A percentile compares a stretch with the other conserved stretches of the same genome.
These are phyloP conservation scores for Pseudomyrmex concolor DNA, from an alignment of 1,140 invertebrate genomes.

Conservation along the genomic window DNA sequence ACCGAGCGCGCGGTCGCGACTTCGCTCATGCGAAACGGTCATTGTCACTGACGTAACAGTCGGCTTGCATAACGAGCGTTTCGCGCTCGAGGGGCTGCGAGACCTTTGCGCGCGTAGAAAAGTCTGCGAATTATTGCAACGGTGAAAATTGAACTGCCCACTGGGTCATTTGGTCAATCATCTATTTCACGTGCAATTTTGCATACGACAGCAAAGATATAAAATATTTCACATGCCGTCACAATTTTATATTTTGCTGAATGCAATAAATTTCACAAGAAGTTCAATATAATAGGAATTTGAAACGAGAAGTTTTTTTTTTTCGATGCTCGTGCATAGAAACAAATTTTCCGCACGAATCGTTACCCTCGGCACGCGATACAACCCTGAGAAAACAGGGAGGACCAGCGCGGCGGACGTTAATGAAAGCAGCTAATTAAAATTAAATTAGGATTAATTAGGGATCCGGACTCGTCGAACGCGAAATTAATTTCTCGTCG, in stretches of 20 bases:
- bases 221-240: neutral
- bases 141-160: too few species aligned
- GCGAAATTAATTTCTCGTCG: conserved; percentile 67
- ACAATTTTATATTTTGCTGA: too few species aligned
- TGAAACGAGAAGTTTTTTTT: conserved; percentile 24
- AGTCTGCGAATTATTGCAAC: too few species aligned
- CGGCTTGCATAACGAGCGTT: conserved; percentile 7
- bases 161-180: too few species aligned
- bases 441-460: conserved; percentile 72
- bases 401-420: conserved; percentile 37
- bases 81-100: neutral
- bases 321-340: conserved; percentile 24
- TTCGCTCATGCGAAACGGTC: conserved; percentile 49
- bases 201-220: neutral
- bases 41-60: conserved; percentile 54
- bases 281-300: neutral
- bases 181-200: too few species aligned
- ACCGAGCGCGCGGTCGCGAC: neutral
- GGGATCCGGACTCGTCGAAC: conserved; percentile 61
- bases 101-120: conserved; percentile 7
- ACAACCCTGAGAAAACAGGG: conserved; percentile 43
- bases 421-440: conserved; percentile 64
- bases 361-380: conserved; percentile 34
- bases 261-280: neutral
- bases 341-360: conserved; percentile 43